A percentile compares a stretch with the other conserved stretches of the same genome.
phyloP scores from a whole-genome alignment of 2,888 invertebrate genomes.

The Patella caerulea region DNA sequence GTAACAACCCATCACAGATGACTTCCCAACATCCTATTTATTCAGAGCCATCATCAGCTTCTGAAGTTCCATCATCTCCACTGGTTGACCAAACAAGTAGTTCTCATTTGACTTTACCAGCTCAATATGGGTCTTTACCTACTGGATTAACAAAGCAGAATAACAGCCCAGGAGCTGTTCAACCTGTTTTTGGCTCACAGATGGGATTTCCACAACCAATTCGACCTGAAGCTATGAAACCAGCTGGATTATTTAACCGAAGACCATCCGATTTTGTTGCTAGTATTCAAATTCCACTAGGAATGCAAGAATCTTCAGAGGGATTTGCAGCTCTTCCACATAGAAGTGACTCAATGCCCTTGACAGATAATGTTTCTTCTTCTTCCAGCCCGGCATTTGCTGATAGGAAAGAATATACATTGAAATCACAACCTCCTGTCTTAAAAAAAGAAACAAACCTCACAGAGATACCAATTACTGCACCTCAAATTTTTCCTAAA shows the following conservation, averaged over 20 bases:
- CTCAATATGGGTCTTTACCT: constrained; percentile 8
- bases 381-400: constrained; percentile 17
- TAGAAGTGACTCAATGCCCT: constrained; percentile 13
- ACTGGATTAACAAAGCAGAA: background rate
- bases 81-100: constrained; percentile 3
- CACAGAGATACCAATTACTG: background rate
- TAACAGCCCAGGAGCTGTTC: background rate
- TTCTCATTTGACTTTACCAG: constrained; percentile 7
- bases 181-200: background rate
- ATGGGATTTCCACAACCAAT: constrained; percentile 5
- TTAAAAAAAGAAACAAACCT: constrained; percentile 1
- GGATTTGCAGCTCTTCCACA: background rate
- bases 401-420: too few relatives aligned
- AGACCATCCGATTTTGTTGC: background rate
- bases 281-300: background rate
- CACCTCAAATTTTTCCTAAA: background rate
- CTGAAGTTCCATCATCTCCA: constrained; percentile 1
- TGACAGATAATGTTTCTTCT: constrained; percentile 7
- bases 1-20: constrained; percentile 7
- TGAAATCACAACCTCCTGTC: background rate
- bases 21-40: background rate
- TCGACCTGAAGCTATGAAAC: constrained; percentile 5
- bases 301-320: background rate
- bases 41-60: constrained; percentile 1
- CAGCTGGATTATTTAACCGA: constrained; percentile 2